Percentiles rank a stretch among this genome's conserved stretches.
These are phyloP conservation scores for Borostomias antarcticus DNA, from an alignment of 2,797 vertebrate species.

Conservation along the genomic window DNA sequence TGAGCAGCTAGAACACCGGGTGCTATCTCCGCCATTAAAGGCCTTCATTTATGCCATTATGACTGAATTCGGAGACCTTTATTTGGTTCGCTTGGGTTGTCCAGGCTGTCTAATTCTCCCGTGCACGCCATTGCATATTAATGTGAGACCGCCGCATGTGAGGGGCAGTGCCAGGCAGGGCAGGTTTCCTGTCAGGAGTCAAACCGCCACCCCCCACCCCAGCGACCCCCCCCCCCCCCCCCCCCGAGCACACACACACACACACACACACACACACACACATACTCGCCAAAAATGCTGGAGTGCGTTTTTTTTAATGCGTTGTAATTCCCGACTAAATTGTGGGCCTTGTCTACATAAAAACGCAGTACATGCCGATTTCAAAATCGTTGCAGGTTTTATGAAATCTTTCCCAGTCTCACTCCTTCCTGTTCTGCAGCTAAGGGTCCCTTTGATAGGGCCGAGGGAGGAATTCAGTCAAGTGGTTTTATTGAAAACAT, in stretches of 20 bases:
- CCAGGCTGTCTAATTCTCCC: slow-evolving; percentile 61
- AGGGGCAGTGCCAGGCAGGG: not conserved
- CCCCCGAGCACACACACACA: not conserved
- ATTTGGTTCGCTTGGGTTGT: slow-evolving; percentile 82
- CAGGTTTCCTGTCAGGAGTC: not conserved
- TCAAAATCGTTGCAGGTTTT: slow-evolving; percentile 18
- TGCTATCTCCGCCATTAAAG: slow-evolving; percentile 54
- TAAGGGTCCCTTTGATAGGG: slow-evolving; percentile 26
- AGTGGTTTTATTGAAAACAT: slow-evolving; percentile 45
- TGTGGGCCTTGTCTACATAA: not conserved
- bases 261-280: not conserved
- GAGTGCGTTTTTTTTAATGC: slow-evolving; percentile 7
- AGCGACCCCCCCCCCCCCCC: not conserved
- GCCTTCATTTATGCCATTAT: slow-evolving; percentile 80
- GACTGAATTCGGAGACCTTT: slow-evolving; percentile 63
- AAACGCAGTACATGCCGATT: slow-evolving; percentile 19
- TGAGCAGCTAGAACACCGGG: slow-evolving; percentile 68
- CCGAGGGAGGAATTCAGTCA: slow-evolving; percentile 28
- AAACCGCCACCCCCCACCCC: not conserved
- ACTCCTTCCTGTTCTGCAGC: slow-evolving; percentile 11
- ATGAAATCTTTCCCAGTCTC: slow-evolving; percentile 23
- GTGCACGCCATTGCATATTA: slow-evolving; percentile 29
- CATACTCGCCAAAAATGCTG: slow-evolving; percentile 1
- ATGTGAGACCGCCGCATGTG: slow-evolving; percentile 22
- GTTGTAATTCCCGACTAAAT: slow-evolving; percentile 9